These are phyloP conservation scores for Papilio gigon DNA, from an alignment of 2,888 invertebrate genomes.

Conservation along the genomic window DNA sequence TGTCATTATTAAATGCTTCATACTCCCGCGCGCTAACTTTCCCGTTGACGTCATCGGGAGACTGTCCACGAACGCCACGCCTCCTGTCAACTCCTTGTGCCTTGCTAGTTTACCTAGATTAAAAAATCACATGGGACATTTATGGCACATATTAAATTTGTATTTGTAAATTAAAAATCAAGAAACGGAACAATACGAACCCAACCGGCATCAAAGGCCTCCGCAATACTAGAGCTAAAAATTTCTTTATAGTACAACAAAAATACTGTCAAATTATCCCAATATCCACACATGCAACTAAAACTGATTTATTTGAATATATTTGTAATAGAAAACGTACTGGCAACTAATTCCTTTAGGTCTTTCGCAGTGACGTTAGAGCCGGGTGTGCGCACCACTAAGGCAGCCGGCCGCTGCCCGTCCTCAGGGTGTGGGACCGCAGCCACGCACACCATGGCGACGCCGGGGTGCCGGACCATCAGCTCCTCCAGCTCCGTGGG, in stretches of 20 bases:
- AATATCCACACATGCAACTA: too few species aligned
- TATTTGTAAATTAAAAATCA: too few species aligned
- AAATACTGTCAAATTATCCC: too few species aligned
- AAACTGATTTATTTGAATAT: neutral
- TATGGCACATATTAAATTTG: too few species aligned
- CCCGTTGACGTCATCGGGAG: conserved; percentile 56
- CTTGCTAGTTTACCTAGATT: conserved; percentile 59
- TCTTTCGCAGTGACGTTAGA: conserved; percentile 59
- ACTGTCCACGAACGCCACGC: conserved; percentile 57
- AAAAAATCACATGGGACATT: too few species aligned
- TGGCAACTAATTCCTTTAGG: conserved; percentile 61
- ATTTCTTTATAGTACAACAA: too few species aligned
- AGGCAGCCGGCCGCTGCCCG: conserved; percentile 62
- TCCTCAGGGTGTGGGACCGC: conserved; percentile 57
- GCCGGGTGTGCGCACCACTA: conserved; percentile 55
- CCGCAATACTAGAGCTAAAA: too few species aligned
- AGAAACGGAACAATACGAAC: too few species aligned
- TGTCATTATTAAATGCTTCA: conserved; percentile 44
- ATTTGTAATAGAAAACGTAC: too few species aligned
- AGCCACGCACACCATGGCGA: conserved; percentile 66
- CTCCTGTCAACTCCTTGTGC: conserved; percentile 58
- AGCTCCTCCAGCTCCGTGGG: conserved; percentile 67
- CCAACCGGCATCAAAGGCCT: too few species aligned
- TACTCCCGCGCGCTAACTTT: conserved; percentile 52
- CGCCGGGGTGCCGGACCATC: conserved; percentile 58